Conservation (phyloP, 2,113 vertebrate species). For the Microcebus lehilahytsara region DNA sequence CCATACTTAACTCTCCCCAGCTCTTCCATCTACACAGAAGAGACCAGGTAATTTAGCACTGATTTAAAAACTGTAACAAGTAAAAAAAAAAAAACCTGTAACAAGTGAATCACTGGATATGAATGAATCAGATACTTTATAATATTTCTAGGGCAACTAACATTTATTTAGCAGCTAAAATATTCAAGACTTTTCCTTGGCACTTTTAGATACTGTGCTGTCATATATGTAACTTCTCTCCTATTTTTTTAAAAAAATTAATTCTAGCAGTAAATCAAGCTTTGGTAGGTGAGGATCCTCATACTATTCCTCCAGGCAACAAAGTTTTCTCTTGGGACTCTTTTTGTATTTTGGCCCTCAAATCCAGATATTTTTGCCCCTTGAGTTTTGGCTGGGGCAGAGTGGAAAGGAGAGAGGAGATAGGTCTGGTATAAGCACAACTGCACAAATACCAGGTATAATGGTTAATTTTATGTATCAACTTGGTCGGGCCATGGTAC, state of each 20-base stretch:
- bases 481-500: neutral
- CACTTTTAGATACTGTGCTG: neutral
- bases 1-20: neutral
- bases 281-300: neutral
- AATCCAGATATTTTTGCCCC: neutral
- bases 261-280: neutral
- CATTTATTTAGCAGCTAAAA: neutral
- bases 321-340: neutral
- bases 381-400: neutral
- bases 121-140: neutral
- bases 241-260: too few relatives aligned
- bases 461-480: neutral
- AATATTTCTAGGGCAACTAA: neutral
- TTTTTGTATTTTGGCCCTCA: neutral
- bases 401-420: neutral
- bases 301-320: neutral
- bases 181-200: neutral
- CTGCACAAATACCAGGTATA: accelerated
- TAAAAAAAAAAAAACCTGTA: neutral
- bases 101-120: neutral
- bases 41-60: neutral
- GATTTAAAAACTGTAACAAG: neutral
- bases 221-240: neutral
- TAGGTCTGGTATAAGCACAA: neutral
- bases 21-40: neutral